phyloP scores from a whole-genome alignment of 2,888 invertebrate species.

The Catocala fraxini region DNA sequence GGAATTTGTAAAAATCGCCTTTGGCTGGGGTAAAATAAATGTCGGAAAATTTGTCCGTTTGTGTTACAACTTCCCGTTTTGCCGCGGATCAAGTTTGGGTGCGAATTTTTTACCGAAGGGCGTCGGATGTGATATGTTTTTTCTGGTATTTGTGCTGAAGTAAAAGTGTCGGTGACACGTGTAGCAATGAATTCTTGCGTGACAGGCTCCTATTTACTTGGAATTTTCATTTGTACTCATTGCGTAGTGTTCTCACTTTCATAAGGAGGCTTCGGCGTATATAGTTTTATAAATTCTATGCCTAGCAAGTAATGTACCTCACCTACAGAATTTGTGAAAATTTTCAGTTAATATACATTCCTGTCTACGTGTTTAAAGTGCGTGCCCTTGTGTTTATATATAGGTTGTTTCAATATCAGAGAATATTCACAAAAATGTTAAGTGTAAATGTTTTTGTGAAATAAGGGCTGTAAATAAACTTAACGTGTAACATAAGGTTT shows the following conservation, averaged over 20 bases:
- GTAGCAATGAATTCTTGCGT: constrained; percentile 1
- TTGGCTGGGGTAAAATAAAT: constrained; percentile 31
- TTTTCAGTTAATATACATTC: too few relatives aligned
- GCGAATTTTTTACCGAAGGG: constrained; percentile 1
- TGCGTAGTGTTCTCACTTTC: not conserved
- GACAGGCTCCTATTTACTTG: not conserved
- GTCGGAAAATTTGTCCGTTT: constrained; percentile 39
- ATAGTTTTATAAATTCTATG: too few relatives aligned
- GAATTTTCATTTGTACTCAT: not conserved
- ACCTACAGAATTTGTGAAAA: too few relatives aligned
- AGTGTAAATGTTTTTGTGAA: too few relatives aligned
- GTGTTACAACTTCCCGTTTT: constrained; percentile 25
- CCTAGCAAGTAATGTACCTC: too few relatives aligned
- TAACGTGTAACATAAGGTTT: too few relatives aligned
- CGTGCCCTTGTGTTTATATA: too few relatives aligned
- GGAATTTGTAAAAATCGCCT: constrained; percentile 42
- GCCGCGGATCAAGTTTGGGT: constrained; percentile 4
- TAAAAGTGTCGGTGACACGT: not conserved
- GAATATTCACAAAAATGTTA: too few relatives aligned
- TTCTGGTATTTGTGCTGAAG: not conserved
- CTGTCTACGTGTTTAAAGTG: too few relatives aligned
- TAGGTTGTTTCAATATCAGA: too few relatives aligned
- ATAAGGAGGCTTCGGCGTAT: not conserved
- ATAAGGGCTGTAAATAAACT: too few relatives aligned
- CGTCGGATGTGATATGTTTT: constrained; percentile 2